These are phyloP conservation scores for Acanthoscelides obtectus DNA, from an alignment of 2,888 invertebrate species.

Conservation along the genomic window DNA sequence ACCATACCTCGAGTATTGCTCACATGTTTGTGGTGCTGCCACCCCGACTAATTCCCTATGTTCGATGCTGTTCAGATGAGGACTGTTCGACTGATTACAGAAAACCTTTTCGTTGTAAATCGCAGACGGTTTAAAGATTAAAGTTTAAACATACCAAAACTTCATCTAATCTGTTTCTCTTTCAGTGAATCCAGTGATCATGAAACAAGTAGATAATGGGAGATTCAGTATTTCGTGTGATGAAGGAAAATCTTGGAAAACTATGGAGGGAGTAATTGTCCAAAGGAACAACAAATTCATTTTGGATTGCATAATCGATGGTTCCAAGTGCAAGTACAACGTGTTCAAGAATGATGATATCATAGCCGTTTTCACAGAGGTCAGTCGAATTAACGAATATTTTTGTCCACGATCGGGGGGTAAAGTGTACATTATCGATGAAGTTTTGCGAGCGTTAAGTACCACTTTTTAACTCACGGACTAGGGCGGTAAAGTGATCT, in stretches of 20 bases:
- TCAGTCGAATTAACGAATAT: not conserved
- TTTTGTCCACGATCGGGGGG: no score
- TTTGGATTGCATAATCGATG: constrained; percentile 53
- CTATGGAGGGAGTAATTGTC: constrained; percentile 48
- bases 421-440: constrained; percentile 59
- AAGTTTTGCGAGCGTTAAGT: no score
- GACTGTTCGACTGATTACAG: no score
- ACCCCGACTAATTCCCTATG: no score
- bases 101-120: no score
- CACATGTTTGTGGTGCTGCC: no score
- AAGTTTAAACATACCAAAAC: not conserved
- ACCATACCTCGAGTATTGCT: no score
- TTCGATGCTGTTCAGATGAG: no score
- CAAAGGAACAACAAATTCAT: constrained; percentile 43
- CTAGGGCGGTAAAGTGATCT: no score
- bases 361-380: constrained; percentile 43
- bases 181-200: constrained; percentile 53
- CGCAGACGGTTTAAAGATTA: no score
- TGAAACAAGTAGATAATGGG: constrained; percentile 52
- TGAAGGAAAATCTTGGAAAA: constrained; percentile 54
- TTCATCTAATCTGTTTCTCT: constrained; percentile 21
- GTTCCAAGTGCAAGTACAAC: constrained; percentile 52
- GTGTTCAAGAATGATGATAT: constrained; percentile 54
- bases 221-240: constrained; percentile 49
- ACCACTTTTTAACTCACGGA: no score